Evolutionary conservation across 2,888 invertebrate species (phyloP).

Genomic region (Tetrapedia diversipes): DNA sequence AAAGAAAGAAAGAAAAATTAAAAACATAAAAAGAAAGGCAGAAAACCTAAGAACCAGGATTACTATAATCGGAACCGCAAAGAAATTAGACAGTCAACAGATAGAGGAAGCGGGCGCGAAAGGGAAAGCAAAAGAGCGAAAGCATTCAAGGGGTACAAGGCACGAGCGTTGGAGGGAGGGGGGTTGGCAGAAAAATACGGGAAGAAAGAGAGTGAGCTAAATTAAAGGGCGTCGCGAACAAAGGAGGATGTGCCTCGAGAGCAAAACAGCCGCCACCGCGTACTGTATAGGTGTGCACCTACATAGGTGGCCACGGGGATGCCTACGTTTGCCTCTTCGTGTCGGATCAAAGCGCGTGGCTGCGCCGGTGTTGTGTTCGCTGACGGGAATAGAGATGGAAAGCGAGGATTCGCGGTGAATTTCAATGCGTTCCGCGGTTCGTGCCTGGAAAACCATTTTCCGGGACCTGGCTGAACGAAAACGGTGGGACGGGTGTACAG

Average conservation of each 20-base stretch:
- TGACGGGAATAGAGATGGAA: conserved; percentile 81
- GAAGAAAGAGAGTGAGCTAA: conserved; percentile 59
- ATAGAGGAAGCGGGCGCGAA: conserved; percentile 18
- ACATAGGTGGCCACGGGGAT: conserved; percentile 41
- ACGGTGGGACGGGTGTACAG: conserved; percentile 12
- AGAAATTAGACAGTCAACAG: conserved; percentile 10
- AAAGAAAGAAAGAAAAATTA: not conserved
- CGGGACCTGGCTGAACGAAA: conserved; percentile 18
- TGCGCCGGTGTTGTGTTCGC: conserved; percentile 51
- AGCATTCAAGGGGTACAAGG: conserved; percentile 4
- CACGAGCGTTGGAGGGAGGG: conserved; percentile 4
- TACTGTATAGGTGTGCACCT: conserved; percentile 70
- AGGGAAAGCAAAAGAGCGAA: conserved; percentile 13
- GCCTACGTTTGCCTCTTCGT: conserved; percentile 63
- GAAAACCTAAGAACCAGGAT: conserved; percentile 13
- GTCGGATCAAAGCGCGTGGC: conserved; percentile 70
- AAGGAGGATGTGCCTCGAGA: conserved; percentile 77
- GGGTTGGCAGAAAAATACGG: conserved; percentile 21
- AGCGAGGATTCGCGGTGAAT: conserved; percentile 80
- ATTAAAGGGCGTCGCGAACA: conserved; percentile 72
- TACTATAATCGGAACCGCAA: not conserved
- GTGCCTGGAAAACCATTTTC: conserved; percentile 79
- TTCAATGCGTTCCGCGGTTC: conserved; percentile 79
- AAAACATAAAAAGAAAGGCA: not conserved
- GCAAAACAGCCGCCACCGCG: conserved; percentile 70